Evolutionary conservation across 2,797 vertebrate species (phyloP), one percentile per base, ranked within the genome.

Genomic region (Hippoglossus hippoglossus): DNA sequence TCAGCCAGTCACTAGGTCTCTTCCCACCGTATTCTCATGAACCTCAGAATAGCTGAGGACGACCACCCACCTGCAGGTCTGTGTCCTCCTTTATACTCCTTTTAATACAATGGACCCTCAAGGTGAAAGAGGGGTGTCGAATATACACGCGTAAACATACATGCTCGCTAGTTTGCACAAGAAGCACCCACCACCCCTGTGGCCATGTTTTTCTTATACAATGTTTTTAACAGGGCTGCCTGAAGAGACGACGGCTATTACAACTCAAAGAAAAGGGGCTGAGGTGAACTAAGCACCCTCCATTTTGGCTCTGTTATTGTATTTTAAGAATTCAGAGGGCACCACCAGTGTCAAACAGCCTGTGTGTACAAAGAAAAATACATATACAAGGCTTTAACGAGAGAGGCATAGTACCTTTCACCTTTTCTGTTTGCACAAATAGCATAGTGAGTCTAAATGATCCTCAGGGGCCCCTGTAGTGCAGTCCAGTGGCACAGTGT

Each of bases 31-130:
- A 75, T 81, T 82, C 75, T 84, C 62, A 62, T 79, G 67, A 82
- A 64, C 51, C 41, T 15, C 24, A 51, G 72, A 68, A 26, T 78
- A 76, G 73, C 73, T 26, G 19, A 71, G 63, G 34, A 31, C 77
- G 87, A 87, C 87, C 92, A 91, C 90, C 91, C 87, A 92, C 81
- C 77, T 73, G 67, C 84, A 87, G 56, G 59, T 62, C 72, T 6
- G 34, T 4, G 75, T 82, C 76, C 75, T 83, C 65, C 55, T 83
- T 71, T 61, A 62, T 67, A 75, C 74, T 67, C 74, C 73, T 64
- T 80, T 79, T 80, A 66, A 81, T 61, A 61, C 73, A 83, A 22
- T n/a, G 54, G 41, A 56, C 63, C 57, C 41, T 2, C 5, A 49
- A 67, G 54, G 13, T 36, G 66, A 79, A 63, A 0, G 22, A 74